Evolutionary conservation across 1,140 invertebrate genomes (phyloP), one percentile per base, ranked within the genome.

Genomic region (Drosophila tsacasi): DNA sequence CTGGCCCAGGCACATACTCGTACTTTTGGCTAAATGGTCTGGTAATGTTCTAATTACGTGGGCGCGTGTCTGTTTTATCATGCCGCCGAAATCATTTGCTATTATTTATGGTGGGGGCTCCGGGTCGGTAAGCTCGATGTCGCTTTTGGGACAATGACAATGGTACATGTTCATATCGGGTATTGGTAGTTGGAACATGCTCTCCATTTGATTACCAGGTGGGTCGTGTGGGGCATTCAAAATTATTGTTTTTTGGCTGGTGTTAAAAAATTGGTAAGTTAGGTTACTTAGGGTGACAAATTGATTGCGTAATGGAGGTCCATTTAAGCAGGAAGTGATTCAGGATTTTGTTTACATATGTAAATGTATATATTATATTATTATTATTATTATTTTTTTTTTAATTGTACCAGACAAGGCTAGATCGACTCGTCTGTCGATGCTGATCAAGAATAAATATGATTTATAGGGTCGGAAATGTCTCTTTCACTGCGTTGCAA

Each of bases 1-100:
- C 71, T 54, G 47, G 61, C 52, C 72, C 54, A 47, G 44, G 37
- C 67, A 54, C 50, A 68, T 25, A 80, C 82, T 63, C 74, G 52
- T 67, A 57, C 27, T 76, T 76, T 71, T 64, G 65, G 68, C 55
- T 85, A 90, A 90, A 76, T 84, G 84, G 71, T 78, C 59, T 74
- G 75, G 85, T 89, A 89, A 89, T 89, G 84, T 89, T 89, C 84
- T 89, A 89, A 89, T 89, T 89, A 89, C 79, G 84, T 89, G 84
- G 84, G 84, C 85, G 84, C 84, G 84, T 89, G 84, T 89, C 84
- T 79, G 47, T 73, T 79, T 89, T 90, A 87, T 89, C 84, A 46
- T 46, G 60, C 59, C 76, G 64, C 68, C 52, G 42, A 47, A 74
- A 87, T 87, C 83, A 67, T 40, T 89, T 54, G 46, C 30, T 46